Evolutionary conservation across 2,113 vertebrate genomes (phyloP).

Genomic region (Callaeas wilsoni): DNA sequence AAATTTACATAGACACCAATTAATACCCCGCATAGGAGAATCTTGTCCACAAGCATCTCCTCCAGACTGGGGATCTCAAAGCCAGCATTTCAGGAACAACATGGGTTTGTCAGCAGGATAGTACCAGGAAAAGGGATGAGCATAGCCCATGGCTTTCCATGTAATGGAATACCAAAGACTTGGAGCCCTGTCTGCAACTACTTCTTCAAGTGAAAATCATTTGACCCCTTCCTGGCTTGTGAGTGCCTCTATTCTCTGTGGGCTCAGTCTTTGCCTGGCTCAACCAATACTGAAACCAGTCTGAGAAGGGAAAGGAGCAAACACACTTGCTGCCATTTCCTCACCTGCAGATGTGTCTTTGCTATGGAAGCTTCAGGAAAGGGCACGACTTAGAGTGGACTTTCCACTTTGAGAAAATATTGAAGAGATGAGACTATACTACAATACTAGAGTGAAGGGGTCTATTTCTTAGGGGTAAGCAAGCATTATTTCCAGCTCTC

Average conservation of each 20-base stretch:
- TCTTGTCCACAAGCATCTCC: neutral
- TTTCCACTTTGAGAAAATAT: neutral
- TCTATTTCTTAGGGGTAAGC: neutral
- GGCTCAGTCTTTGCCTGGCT: neutral
- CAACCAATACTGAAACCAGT: neutral
- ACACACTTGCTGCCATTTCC: neutral
- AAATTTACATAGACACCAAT: neutral
- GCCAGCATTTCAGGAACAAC: neutral
- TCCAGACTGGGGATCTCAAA: neutral
- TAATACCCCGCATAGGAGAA: neutral
- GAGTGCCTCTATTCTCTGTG: neutral
- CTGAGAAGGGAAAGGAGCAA: neutral
- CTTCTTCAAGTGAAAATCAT: neutral
- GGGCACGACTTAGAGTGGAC: neutral
- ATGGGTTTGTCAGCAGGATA: neutral
- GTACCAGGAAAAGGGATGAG: neutral
- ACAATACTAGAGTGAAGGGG: neutral
- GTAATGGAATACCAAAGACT: neutral
- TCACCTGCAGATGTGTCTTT: neutral
- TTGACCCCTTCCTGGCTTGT: neutral
- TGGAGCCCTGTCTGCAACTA: neutral
- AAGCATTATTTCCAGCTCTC: neutral
- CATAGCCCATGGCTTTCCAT: neutral
- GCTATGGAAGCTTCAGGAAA: neutral
- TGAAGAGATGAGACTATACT: neutral